A percentile compares a stretch with the other conserved stretches of the same genome.
Conservation (phyloP, 1,140 invertebrate genomes). For the Temnothorax longispinosus region DNA sequence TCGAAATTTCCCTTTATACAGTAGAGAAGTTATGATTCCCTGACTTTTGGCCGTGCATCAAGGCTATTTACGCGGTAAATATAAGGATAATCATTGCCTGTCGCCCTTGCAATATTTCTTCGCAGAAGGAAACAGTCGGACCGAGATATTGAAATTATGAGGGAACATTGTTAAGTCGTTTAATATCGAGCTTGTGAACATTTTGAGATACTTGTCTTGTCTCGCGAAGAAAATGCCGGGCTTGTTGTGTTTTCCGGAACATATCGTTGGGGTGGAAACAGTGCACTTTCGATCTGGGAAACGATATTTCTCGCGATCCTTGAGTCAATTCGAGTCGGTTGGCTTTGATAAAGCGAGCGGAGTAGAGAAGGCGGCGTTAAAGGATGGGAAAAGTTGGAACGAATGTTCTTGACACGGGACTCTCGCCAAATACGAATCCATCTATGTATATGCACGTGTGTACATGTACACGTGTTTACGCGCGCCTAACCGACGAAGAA, state of each 20-base stretch:
- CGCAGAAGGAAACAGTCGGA: background rate
- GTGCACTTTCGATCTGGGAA: background rate
- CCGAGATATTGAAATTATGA: slow-evolving; percentile 7
- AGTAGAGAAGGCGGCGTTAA: slow-evolving; percentile 9
- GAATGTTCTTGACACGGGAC: slow-evolving; percentile 61
- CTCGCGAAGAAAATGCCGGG: background rate
- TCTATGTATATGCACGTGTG: background rate
- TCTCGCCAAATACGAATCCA: slow-evolving; percentile 73
- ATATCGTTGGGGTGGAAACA: background rate
- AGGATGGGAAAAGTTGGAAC: slow-evolving; percentile 37
- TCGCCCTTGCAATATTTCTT: background rate
- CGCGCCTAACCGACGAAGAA: slow-evolving; percentile 75
- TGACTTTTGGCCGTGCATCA: slow-evolving; percentile 31
- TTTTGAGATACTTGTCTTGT: background rate
- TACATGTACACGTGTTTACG: background rate
- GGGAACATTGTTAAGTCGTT: background rate
- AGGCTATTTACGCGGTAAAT: background rate
- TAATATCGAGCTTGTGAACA: background rate
- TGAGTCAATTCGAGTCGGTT: slow-evolving; percentile 22
- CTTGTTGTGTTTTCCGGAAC: background rate
- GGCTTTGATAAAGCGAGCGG: slow-evolving; percentile 41
- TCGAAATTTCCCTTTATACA: slow-evolving; percentile 62
- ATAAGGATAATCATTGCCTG: slow-evolving; percentile 14
- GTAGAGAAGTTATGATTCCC: slow-evolving; percentile 39
- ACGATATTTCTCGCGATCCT: slow-evolving; percentile 19